Percentiles rank a stretch among this genome's conserved stretches.
These are phyloP conservation scores for Tyto alba DNA, from an alignment of 2,113 vertebrate species.

Conservation along the genomic window DNA sequence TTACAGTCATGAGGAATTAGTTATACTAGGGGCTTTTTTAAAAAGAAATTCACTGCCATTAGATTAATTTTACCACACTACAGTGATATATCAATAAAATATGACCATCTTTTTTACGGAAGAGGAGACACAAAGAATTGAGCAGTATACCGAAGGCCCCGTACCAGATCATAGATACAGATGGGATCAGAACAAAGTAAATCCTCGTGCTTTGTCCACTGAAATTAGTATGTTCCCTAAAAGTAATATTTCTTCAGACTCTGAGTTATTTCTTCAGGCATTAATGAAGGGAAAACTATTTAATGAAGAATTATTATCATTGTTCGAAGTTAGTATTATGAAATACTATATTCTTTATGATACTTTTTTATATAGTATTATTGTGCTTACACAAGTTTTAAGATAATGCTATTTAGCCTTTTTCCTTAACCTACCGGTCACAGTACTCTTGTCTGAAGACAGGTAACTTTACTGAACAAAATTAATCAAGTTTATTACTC, in stretches of 20 bases:
- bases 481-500: not conserved
- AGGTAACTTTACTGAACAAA: not conserved
- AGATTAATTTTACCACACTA: not conserved
- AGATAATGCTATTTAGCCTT: not conserved
- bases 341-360: not conserved
- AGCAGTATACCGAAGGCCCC: not conserved
- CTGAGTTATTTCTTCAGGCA: not conserved
- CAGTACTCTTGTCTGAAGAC: not conserved
- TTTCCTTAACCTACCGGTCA: not conserved
- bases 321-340: not conserved
- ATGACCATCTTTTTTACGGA: not conserved
- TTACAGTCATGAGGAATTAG: not conserved
- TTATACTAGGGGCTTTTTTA: not conserved
- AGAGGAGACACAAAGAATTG: not conserved
- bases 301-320: not conserved
- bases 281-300: not conserved
- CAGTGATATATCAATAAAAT: not conserved
- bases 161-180: fast-evolving
- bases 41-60: not conserved
- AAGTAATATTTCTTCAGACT: not conserved
- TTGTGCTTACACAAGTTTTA: not conserved
- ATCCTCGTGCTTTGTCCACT: not conserved
- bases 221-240: not conserved
- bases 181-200: not conserved
- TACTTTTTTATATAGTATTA: not conserved